phyloP scores from a whole-genome alignment of 1,140 invertebrate species.

The Cotesia glomerata region DNA sequence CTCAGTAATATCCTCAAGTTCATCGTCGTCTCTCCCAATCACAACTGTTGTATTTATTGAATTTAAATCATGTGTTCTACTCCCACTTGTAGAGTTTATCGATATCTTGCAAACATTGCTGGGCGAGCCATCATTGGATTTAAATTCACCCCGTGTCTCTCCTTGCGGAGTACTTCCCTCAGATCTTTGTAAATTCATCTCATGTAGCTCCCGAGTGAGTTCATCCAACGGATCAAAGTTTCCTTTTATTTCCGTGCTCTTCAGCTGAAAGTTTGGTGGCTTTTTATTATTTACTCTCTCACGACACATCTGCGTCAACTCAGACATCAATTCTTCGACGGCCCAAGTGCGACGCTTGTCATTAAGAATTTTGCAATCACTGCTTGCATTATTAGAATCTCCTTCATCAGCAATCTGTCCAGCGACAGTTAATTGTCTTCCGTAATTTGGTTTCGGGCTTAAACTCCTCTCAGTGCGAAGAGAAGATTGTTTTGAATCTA shows the following conservation, averaged over 20 bases:
- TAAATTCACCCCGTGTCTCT: not conserved
- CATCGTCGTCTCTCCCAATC: not conserved
- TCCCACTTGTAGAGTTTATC: conserved; percentile 18
- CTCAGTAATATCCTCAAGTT: not conserved
- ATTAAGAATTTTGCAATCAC: conserved; percentile 39
- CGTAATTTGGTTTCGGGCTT: conserved; percentile 27
- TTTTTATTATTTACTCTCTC: conserved; percentile 23
- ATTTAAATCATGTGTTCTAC: not conserved
- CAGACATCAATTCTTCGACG: conserved; percentile 52
- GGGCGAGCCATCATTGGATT: conserved; percentile 8
- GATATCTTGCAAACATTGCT: conserved; percentile 33
- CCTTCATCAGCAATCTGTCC: conserved; percentile 31
- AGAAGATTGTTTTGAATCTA: conserved; percentile 18
- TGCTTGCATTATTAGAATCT: conserved; percentile 16
- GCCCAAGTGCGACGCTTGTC: conserved; percentile 59
- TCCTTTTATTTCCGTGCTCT: conserved; percentile 32
- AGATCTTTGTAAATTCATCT: conserved; percentile 38
- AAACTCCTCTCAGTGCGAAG: conserved; percentile 28
- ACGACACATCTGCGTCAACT: conserved; percentile 48
- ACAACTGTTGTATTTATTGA: not conserved
- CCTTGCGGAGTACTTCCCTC: conserved; percentile 17
- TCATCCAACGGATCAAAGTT: conserved; percentile 38
- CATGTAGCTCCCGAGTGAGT: conserved; percentile 42
- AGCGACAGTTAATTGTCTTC: conserved; percentile 33
- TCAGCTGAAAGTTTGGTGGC: conserved; percentile 32